Evolutionary conservation across 2,797 vertebrate species (phyloP), one percentile per base, ranked within the genome.

Genomic region (Etheostoma perlongum): DNA sequence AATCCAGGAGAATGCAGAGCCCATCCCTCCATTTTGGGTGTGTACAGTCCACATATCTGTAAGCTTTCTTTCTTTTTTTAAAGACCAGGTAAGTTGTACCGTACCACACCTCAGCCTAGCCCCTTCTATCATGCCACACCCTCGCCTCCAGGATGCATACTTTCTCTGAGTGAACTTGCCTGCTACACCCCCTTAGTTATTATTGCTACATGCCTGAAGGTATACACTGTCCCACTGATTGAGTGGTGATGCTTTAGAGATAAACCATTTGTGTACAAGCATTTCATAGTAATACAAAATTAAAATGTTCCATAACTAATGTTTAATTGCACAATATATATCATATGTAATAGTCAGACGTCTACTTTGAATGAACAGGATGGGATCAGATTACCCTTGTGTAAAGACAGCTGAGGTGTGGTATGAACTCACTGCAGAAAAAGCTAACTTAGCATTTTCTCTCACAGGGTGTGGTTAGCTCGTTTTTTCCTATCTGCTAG

Each of bases 121-220:
- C 74, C 54, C 74, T 74, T 52, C 33, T 44, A 19, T 67, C 30
- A 55, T 30, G n/a, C 55, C 13, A 0, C 68, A 55, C 81, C 79
- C 60, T 75, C 3, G 23, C 68, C 74, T 74, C 15, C 19, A 66
- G 81, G 49, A 67, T 57, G 60, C 73, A 86, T 65, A 82, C 66
- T 79, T 88, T 86, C 70, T 71, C 79, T 85, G 74, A 81, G 46
- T 67, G 73, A 82, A 89, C 86, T 72, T 80, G 76, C 23, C 82
- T 64, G 14, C 48, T 53, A 47, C 36, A 47, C 7, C 48, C 36
- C 47, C 51, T 57, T 18, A 25, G 36, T 40, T 67, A 81, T 81
- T 78, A 81, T 55, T 36, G 19, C 0, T 21, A 21, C 51, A 52
- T 10, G 18, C 70, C 63, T 21, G 10, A 51, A 59, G 76, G 14